Evolutionary conservation across 1,140 invertebrate species (phyloP), one percentile per base, ranked within the genome.

Genomic region (Eumaeus atala): DNA sequence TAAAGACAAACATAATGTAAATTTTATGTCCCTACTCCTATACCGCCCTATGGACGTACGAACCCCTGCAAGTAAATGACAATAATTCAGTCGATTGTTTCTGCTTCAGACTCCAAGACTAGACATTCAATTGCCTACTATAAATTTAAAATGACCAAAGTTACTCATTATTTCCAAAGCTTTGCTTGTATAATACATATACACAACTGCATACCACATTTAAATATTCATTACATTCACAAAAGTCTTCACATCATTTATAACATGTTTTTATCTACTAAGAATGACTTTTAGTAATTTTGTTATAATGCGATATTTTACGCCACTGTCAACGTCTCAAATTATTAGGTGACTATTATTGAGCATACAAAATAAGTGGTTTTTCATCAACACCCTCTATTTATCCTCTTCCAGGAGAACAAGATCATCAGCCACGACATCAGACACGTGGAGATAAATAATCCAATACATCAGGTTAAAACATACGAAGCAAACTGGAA

Each of bases 401-500:
- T 94, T 93, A 74, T 94, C 94, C 74, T 94, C 93, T 84, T 93
- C 93, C 67, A 96, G 90, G 61, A 95, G 90, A 68, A 97, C 95
- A 77, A 97, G 89, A 90, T 97, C 96, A 79, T 97, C 95, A 77
- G 95, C 95, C 56, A 97, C 94, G 59, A 97, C 95, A 89, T 97
- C 96, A 70, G 95, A 97, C 76, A 98, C 97, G 90, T 97, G 96
- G 62, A 97, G 90, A 77, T 98, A 98, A 71, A 98, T 97, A 81
- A 97, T 96, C 96, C 96, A 98, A 87, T 98, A 98, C 95, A 97
- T 97, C 51, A 98, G 91, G 87, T 98, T 98, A 91, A 98, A 98
- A 87, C 96, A 97, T 61, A 97, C 94, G 90, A 98, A 98, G 89
- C 96, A 97, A 48, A 98, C 96, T 9, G 96, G 96, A 86, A 97